Evolutionary conservation across 2,888 invertebrate genomes (phyloP).

Genomic region (Himalopsyche anomala): DNA sequence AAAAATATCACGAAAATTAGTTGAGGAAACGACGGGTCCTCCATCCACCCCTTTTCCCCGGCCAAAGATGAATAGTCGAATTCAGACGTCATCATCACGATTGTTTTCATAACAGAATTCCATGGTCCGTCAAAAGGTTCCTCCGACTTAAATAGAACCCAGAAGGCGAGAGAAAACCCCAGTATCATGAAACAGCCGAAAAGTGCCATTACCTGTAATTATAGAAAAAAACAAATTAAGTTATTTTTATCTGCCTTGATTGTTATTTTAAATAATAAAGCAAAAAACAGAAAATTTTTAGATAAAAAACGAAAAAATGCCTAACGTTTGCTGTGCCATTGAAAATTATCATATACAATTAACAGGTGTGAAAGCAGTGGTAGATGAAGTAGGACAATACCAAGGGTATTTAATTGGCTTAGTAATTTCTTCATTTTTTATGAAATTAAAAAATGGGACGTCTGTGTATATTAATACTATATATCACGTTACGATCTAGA

Average conservation of each 20-base stretch:
- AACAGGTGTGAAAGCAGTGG: too few relatives aligned
- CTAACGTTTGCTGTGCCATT: too few relatives aligned
- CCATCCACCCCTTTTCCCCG: conserved; percentile 72
- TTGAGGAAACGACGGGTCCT: conserved; percentile 73
- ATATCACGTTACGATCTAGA: too few relatives aligned
- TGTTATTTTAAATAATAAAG: too few relatives aligned
- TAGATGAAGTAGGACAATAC: too few relatives aligned
- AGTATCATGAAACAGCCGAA: conserved; percentile 73
- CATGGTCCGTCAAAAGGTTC: conserved; percentile 76
- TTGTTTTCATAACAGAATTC: conserved; percentile 76
- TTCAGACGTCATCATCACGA: conserved; percentile 80
- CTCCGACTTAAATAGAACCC: conserved; percentile 76
- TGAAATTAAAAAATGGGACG: too few relatives aligned
- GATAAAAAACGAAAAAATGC: too few relatives aligned
- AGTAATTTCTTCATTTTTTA: too few relatives aligned
- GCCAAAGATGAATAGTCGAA: conserved; percentile 74
- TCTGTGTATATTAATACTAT: too few relatives aligned
- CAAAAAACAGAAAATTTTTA: too few relatives aligned
- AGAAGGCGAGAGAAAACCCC: conserved; percentile 77
- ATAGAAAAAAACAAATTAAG: background rate
- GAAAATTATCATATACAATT: too few relatives aligned
- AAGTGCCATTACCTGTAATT: conserved; percentile 74
- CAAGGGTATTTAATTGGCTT: too few relatives aligned
- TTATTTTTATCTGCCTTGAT: background rate
- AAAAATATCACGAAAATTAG: conserved; percentile 76